Base-by-base conservation (phyloP, 2,797 vertebrate genomes). In the Gambusia yucatana region DNA sequence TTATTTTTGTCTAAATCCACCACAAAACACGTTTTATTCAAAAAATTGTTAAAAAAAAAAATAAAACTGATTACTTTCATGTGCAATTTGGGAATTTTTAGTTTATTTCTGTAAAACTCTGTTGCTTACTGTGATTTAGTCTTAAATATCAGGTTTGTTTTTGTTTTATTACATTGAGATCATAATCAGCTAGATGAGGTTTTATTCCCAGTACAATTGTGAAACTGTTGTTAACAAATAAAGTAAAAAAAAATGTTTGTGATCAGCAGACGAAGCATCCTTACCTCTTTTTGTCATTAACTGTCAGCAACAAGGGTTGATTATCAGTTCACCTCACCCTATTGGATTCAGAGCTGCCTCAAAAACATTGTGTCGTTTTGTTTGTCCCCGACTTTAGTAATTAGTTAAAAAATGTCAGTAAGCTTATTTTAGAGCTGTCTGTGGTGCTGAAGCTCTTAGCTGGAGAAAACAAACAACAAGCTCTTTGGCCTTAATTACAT, bases 401-500 rank as follows among this genome's bases (percentile, higher is more conserved):
- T 63, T 11, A 47, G 48, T 52, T 79, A 81, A 75, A 39, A 57
- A 48, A 46, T 55, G 0, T 22, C 43, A 0, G 46, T 61, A 43
- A 28, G 28, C 30, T 22, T 69, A 33, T 57, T 65, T 39, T 30
- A n/a, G 5, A n/a, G 20, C 11, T 70, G 25, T 72, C 52, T 14
- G 61, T n/a, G 52, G 72, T 70, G 41, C 25, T 76, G 81, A 33
- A 57, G 46, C 43, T 39, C 59, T 33, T 7, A 43, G 1, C 0
- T n/a, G 79, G 69, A 83, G 88, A 22, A 39, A 39, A n/a, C 67
- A 70, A 70, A 43, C 22, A 70, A 7, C 11, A 44, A 6, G 11
- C 10, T 13, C 28, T 28, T 70, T 28, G 11, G 41, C 11, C 11
- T 28, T 25, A 44, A 28, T 44, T 6, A n/a, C 67, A 28, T n/a